Evolutionary conservation across 2,888 invertebrate species (phyloP).

Genomic region (Allygus modestus): DNA sequence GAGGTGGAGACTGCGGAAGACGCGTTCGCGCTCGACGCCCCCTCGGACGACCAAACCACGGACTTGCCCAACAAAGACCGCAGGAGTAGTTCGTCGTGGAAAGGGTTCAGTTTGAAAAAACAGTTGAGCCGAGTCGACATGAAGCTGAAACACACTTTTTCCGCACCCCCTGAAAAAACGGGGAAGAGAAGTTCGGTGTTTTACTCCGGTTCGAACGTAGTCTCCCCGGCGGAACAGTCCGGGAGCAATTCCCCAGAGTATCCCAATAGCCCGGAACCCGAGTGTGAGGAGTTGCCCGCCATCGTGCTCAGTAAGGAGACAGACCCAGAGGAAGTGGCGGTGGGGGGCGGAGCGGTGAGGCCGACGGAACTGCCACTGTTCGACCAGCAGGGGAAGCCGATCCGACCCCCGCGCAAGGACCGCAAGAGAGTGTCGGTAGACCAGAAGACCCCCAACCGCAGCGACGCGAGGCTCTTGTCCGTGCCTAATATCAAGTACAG

Average conservation of each 20-base stretch:
- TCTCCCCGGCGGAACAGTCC: constrained; percentile 60
- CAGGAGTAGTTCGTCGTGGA: constrained; percentile 77
- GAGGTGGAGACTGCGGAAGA: constrained; percentile 70
- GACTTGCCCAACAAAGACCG: constrained; percentile 55
- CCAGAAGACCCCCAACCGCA: constrained; percentile 68
- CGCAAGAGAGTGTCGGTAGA: constrained; percentile 70
- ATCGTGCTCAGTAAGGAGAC: constrained; percentile 69
- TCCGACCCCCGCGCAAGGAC: constrained; percentile 68
- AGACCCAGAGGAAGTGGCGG: constrained; percentile 63
- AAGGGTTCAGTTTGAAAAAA: constrained; percentile 88
- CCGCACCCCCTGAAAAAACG: constrained; percentile 75
- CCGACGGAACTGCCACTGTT: constrained; percentile 82
- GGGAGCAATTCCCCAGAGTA: constrained; percentile 56
- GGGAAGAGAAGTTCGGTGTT: constrained; percentile 60
- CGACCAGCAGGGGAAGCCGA: constrained; percentile 77
- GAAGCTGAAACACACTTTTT: constrained; percentile 83
- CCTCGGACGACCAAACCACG: constrained; percentile 22
- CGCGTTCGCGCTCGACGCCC: constrained; percentile 62
- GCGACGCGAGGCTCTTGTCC: constrained; percentile 84
- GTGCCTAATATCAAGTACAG: constrained; percentile 82
- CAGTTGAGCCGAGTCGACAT: constrained; percentile 89
- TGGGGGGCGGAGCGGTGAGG: constrained; percentile 74
- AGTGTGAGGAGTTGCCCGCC: constrained; percentile 68
- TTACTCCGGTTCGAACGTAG: constrained; percentile 49
- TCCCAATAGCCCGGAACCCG: constrained; percentile 48